These are phyloP conservation scores for Enteromius radiatus DNA, from an alignment of 2,797 vertebrate genomes.

Conservation along the genomic window DNA sequence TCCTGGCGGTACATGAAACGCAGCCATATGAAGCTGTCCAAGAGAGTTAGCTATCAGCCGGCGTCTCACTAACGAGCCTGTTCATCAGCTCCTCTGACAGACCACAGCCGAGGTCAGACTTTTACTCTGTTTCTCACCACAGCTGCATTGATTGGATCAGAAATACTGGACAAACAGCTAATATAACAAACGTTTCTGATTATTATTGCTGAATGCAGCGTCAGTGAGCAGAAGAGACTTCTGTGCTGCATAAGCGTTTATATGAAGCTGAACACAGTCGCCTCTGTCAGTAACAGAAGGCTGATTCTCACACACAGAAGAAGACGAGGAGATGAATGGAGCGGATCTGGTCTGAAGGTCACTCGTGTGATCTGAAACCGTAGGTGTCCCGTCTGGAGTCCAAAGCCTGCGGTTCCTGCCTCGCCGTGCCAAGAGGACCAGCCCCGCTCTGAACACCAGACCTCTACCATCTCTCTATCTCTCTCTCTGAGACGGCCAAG, in stretches of 20 bases:
- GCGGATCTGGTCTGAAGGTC: constrained; percentile 56
- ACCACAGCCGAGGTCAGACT: neutral
- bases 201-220: no score
- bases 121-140: neutral
- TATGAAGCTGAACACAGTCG: neutral
- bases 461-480: no score
- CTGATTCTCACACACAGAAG: no score
- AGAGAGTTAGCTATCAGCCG: constrained; percentile 43
- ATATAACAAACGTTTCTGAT: no score
- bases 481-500: constrained; percentile 22
- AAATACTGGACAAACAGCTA: neutral
- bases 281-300: no score
- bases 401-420: constrained; percentile 55
- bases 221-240: no score
- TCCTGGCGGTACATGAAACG: constrained; percentile 48
- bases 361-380: constrained; percentile 40
- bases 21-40: constrained; percentile 38
- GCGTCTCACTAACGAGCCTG: constrained; percentile 47
- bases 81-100: constrained; percentile 39
- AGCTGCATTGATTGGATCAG: neutral
- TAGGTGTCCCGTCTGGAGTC: constrained; percentile 54
- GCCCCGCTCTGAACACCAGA: constrained; percentile 34
- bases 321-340: constrained; percentile 17
- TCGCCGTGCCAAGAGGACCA: constrained; percentile 56
- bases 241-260: no score